These are phyloP conservation scores for Leptestheria dahalacensis DNA, from an alignment of 1,140 invertebrate species.

Conservation along the genomic window DNA sequence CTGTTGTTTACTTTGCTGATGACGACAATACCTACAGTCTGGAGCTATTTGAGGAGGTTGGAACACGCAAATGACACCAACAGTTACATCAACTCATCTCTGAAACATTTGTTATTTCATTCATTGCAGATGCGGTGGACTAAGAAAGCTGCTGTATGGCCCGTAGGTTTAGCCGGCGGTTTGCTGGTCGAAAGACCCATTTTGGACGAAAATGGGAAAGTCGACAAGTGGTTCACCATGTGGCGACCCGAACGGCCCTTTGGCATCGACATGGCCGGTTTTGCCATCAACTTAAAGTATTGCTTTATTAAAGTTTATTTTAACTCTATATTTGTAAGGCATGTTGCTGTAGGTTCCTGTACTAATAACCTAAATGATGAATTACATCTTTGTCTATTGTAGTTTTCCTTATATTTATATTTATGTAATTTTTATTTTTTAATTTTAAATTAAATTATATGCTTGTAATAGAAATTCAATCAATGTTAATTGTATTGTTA, in stretches of 20 bases:
- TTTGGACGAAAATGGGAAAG: slow-evolving; percentile 47
- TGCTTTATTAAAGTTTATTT: background rate
- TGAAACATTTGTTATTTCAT: slow-evolving; percentile 19
- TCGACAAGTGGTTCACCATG: slow-evolving; percentile 51
- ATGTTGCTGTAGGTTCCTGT: no score
- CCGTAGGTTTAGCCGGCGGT: slow-evolving; percentile 86
- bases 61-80: no score
- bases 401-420: background rate
- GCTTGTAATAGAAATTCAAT: no score
- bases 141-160: slow-evolving; percentile 86
- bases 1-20: slow-evolving; percentile 93
- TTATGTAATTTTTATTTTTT: background rate
- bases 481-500: no score
- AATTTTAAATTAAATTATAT: no score
- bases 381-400: no score
- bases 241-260: slow-evolving; percentile 83
- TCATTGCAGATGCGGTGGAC: slow-evolving; percentile 55
- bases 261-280: slow-evolving; percentile 97
- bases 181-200: slow-evolving; percentile 70
- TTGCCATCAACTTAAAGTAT: slow-evolving; percentile 69
- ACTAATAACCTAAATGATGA: no score
- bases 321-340: no score
- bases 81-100: no score
- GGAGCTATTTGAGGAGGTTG: slow-evolving; percentile 81
- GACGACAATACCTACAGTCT: slow-evolving; percentile 93